A percentile compares a stretch with the other conserved stretches of the same genome.
Conservation (phyloP, 2,888 invertebrate species). For the Noctua janthina region DNA sequence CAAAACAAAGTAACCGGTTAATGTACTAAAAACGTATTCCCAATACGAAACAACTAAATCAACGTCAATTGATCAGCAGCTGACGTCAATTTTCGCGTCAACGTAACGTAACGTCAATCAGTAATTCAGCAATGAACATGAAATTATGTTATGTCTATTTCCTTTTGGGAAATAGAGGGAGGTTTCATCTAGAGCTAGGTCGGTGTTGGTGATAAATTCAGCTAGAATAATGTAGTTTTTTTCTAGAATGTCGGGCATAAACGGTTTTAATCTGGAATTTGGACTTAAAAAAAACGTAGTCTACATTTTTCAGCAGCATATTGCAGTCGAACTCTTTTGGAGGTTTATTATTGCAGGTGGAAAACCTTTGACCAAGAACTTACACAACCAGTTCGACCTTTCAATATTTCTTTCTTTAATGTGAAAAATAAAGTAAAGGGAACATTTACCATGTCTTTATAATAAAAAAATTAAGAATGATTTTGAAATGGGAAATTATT, state of each 20-base stretch:
- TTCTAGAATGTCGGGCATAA: neutral
- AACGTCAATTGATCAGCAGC: slow-evolving; percentile 30
- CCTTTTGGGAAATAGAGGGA: slow-evolving; percentile 47
- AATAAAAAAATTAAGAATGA: no score
- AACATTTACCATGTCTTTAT: no score
- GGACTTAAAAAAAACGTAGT: no score
- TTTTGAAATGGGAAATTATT: no score
- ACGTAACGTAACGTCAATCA: slow-evolving; percentile 26
- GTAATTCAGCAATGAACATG: slow-evolving; percentile 37
- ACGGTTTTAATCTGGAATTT: neutral
- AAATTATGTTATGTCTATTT: slow-evolving; percentile 47
- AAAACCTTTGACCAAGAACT: no score
- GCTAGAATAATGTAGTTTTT: neutral
- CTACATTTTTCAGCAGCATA: no score
- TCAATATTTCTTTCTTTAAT: no score
- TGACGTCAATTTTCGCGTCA: slow-evolving; percentile 34
- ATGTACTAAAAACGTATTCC: slow-evolving; percentile 11
- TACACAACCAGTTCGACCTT: no score
- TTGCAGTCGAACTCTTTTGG: no score
- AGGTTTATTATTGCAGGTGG: no score
- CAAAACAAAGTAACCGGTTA: neutral
- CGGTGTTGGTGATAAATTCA: neutral
- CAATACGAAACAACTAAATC: slow-evolving; percentile 26
- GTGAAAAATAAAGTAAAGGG: no score
- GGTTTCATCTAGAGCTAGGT: slow-evolving; percentile 20